Percentiles rank a stretch among this genome's conserved stretches.
Evolutionary conservation across 2,797 vertebrate genomes (phyloP).

Genomic region (Paedocypris micromegethes): DNA sequence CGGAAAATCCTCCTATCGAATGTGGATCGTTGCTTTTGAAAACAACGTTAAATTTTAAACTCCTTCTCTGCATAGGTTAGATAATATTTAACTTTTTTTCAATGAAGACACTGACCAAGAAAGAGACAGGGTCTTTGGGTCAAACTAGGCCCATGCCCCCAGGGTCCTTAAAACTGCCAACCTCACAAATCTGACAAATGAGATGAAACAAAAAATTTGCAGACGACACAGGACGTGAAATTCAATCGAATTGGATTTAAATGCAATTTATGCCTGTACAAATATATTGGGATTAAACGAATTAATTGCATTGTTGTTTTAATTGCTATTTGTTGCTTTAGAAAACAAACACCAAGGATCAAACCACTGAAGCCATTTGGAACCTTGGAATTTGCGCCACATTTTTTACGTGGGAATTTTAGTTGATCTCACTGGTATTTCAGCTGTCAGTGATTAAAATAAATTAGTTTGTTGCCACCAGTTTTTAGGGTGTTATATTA

Average conservation of each 20-base stretch:
- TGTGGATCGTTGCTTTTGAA: slow-evolving; percentile 52
- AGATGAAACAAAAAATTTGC: slow-evolving; percentile 33
- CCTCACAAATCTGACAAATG: slow-evolving; percentile 62
- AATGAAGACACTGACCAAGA: slow-evolving; percentile 63
- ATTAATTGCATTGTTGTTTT: too few species aligned
- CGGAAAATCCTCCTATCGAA: background rate
- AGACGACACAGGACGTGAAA: slow-evolving; percentile 2
- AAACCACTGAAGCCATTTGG: too few species aligned
- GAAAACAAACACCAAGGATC: too few species aligned
- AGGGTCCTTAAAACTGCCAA: slow-evolving; percentile 62
- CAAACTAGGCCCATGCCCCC: slow-evolving; percentile 56
- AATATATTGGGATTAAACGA: too few species aligned
- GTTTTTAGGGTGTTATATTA: too few species aligned
- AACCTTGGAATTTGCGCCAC: too few species aligned
- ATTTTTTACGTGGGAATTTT: too few species aligned
- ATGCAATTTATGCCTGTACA: background rate
- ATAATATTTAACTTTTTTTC: slow-evolving; percentile 75
- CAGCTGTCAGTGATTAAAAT: too few species aligned
- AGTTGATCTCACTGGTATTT: too few species aligned
- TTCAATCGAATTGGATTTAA: background rate
- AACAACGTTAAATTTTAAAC: slow-evolving; percentile 89
- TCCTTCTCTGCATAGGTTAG: slow-evolving; percentile 51
- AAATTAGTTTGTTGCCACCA: too few species aligned
- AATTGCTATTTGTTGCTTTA: too few species aligned
- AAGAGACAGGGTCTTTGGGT: slow-evolving; percentile 47